phyloP scores from a whole-genome alignment of 2,113 vertebrate species.

The Columba livia region DNA sequence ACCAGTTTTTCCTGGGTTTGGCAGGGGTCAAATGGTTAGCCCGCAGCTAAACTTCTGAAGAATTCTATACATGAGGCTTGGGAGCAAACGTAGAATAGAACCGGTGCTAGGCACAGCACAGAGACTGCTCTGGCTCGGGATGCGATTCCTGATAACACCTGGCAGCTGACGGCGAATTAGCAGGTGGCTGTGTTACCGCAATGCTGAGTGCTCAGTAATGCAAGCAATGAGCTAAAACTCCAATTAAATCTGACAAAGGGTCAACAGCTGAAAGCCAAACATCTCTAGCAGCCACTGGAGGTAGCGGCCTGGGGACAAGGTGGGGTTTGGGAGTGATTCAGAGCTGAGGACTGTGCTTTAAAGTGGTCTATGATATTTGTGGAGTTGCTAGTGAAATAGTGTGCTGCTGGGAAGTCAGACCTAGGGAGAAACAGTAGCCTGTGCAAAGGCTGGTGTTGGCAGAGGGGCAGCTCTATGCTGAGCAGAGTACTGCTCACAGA shows the following conservation, averaged over 20 bases:
- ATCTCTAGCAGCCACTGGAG: not conserved
- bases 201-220: not conserved
- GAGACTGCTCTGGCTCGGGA: not conserved
- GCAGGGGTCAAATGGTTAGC: not conserved
- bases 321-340: not conserved
- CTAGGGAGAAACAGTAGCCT: not conserved
- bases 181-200: not conserved
- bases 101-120: not conserved
- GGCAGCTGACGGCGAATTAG: not conserved
- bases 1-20: not conserved
- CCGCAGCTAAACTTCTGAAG: not conserved
- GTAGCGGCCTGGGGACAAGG: not conserved
- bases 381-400: not conserved
- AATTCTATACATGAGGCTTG: not conserved
- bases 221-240: not conserved
- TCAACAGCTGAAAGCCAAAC: not conserved
- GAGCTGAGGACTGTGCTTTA: not conserved
- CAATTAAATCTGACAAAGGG: not conserved
- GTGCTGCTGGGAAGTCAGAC: not conserved
- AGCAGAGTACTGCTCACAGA: not conserved
- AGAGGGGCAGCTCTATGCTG: not conserved
- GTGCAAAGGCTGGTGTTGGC: not conserved
- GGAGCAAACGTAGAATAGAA: not conserved
- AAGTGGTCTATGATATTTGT: not conserved
- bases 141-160: not conserved